Percentiles rank a stretch among this genome's conserved stretches.
phyloP scores from a whole-genome alignment of 1,140 invertebrate genomes.

The Ruditapes philippinarum region DNA sequence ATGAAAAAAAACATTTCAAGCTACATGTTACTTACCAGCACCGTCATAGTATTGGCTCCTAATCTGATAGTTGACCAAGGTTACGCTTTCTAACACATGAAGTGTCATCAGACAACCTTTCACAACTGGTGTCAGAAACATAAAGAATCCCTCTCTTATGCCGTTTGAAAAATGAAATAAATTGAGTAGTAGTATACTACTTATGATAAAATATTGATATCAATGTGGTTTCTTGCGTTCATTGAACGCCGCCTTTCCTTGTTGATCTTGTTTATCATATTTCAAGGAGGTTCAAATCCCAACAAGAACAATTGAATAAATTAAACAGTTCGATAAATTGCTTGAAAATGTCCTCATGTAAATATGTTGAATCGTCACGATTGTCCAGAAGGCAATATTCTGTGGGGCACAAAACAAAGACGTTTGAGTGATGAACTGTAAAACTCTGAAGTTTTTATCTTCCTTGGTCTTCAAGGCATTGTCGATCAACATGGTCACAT shows the following conservation, averaged over 20 bases:
- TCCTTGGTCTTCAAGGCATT: background rate
- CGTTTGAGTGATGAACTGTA: background rate
- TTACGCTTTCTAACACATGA: background rate
- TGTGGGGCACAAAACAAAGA: background rate
- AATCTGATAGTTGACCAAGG: background rate
- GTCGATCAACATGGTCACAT: background rate
- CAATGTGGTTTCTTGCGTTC: no score
- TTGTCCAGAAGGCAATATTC: background rate
- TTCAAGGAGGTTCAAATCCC: no score
- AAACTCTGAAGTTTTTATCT: background rate
- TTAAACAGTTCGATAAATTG: slow-evolving; percentile 1
- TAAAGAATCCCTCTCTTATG: background rate
- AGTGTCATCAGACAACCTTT: background rate
- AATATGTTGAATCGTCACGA: background rate
- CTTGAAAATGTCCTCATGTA: background rate
- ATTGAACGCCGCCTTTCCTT: no score
- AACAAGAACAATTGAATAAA: background rate
- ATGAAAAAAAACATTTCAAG: background rate
- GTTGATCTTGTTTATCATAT: no score
- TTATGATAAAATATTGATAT: no score
- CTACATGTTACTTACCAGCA: background rate
- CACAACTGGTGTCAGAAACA: background rate
- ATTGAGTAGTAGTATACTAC: no score
- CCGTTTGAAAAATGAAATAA: background rate
- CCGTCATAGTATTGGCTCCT: slow-evolving; percentile 32